These are phyloP conservation scores for Dromaius novaehollandiae DNA, from an alignment of 2,113 vertebrate species.

Conservation along the genomic window DNA sequence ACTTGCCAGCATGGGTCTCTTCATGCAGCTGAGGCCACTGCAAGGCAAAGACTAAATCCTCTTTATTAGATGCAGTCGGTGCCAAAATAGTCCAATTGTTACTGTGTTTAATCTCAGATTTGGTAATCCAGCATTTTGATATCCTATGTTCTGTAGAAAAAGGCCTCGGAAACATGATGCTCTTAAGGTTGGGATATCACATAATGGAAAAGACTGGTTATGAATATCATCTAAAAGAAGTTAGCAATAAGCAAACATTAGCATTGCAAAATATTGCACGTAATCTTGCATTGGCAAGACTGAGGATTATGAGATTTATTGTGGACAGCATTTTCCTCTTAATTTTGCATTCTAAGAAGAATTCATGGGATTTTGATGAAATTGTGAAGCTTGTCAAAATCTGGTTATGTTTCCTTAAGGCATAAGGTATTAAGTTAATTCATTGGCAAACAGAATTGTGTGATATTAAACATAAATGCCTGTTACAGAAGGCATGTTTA, in stretches of 20 bases:
- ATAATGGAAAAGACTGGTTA: not conserved
- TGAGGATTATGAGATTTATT: not conserved
- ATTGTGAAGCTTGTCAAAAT: not conserved
- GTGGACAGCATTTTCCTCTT: not conserved
- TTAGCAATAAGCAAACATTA: not conserved
- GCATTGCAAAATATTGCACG: not conserved
- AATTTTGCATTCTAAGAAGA: not conserved
- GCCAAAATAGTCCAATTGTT: not conserved
- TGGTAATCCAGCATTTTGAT: not conserved
- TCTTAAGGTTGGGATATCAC: not conserved
- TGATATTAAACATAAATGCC: not conserved
- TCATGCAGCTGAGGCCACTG: not conserved
- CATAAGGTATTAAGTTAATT: not conserved
- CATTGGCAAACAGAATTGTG: not conserved
- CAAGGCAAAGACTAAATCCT: not conserved
- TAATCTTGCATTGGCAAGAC: not conserved
- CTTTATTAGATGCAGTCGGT: not conserved
- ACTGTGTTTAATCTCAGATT: not conserved
- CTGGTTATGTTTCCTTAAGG: not conserved
- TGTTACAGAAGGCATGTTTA: not conserved
- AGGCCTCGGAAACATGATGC: not conserved
- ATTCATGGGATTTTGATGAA: not conserved
- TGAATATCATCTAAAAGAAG: not conserved
- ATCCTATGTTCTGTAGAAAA: not conserved
- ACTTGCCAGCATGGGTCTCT: rapidly evolving